Conservation (phyloP, 2,888 invertebrate species). For the Dicycla oo region DNA sequence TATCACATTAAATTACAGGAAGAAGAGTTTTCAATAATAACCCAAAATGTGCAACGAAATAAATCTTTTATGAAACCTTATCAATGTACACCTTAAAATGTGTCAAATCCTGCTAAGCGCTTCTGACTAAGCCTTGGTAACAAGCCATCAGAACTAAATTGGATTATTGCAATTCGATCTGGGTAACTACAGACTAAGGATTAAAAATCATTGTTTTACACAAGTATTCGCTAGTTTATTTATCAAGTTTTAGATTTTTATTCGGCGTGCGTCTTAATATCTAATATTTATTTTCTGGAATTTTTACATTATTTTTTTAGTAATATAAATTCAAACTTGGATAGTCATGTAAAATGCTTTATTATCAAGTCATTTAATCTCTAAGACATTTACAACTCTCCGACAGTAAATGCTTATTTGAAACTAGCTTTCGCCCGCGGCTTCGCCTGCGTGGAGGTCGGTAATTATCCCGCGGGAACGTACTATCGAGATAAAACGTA, state of each 20-base stretch:
- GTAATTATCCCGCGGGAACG: too few species aligned
- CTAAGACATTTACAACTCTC: background rate
- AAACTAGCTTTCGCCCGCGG: too few species aligned
- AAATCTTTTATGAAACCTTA: slow-evolving; percentile 25
- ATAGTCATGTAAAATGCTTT: background rate
- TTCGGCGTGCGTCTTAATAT: too few species aligned
- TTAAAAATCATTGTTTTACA: background rate
- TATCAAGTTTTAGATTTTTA: too few species aligned
- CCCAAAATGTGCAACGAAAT: background rate
- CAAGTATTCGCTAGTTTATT: too few species aligned
- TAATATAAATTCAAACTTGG: too few species aligned
- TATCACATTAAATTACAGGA: background rate
- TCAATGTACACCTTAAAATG: background rate
- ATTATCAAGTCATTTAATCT: background rate
- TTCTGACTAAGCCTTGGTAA: slow-evolving; percentile 34
- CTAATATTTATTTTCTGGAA: too few species aligned
- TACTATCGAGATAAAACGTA: too few species aligned
- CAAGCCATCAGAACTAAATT: slow-evolving; percentile 14
- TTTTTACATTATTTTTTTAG: too few species aligned
- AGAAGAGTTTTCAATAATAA: background rate
- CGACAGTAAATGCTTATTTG: too few species aligned
- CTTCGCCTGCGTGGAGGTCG: too few species aligned
- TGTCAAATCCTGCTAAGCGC: slow-evolving; percentile 29
- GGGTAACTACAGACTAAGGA: background rate
- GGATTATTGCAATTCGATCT: slow-evolving; percentile 26